Base-by-base conservation (phyloP, 30 jellyfish, hydroid and myxozoan genomes). In the Aurelia coerulea region DNA sequence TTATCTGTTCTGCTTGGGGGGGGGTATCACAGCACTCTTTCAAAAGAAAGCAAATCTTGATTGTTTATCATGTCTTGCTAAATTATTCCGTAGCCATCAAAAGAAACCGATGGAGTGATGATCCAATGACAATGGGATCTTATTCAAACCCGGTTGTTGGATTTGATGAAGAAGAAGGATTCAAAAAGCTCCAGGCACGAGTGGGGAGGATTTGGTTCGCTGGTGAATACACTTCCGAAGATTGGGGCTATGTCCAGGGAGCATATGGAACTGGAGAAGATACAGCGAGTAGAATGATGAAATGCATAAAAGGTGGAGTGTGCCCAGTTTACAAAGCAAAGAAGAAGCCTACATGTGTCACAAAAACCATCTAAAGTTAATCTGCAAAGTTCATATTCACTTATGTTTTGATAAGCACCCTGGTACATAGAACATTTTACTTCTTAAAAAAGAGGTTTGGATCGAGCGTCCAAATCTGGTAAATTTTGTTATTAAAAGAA, bases 171-270 rank as follows among this genome's bases (percentile, higher is more conserved):
- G 93, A 69, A 50, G 83, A 74, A 32, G 96, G 79, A 54, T 53
- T 49, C 29, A 65, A 75, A 49, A 77, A 73, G n/a, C 74, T 91
- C 64, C 79, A 78, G 19, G 83, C 78, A 18, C 90, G 90, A 18
- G 96, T 91, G 3, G 90, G 88, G 12, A 76, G 95, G 33, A 10
- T 90, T 8, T 90, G 97, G 97, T 90, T 90, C 71, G 90, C 97
- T 14, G 97, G 97, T 2, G 97, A 90, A 58, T 83, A 83, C 77
- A 73, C 93, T 17, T 50, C 80, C 7, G 73, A 79, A 5, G 91
- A 90, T n/a, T 70, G 54, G 39, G 95, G 95, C 17, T 74, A 46
- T 31, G 86, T 76, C 5, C 87, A 62, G 17, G 90, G 91, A 14
- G 97, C 97, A 0, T 82, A 32, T 35, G 62, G 9, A 42, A 39